These are phyloP conservation scores for Lochmaea capreae DNA, from an alignment of 2,888 invertebrate genomes.

Conservation along the genomic window DNA sequence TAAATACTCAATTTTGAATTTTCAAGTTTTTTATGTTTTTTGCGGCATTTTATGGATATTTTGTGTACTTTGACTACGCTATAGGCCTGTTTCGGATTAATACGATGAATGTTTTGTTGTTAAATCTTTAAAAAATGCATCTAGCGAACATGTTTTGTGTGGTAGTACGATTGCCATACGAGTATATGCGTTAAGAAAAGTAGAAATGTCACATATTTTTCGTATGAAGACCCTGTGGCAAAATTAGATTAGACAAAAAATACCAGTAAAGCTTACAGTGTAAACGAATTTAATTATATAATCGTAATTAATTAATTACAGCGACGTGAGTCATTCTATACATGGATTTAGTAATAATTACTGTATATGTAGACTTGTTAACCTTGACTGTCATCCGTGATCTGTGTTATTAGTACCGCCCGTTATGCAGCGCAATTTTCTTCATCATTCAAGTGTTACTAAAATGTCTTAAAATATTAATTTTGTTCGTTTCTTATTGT, in stretches of 20 bases:
- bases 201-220: too few species aligned
- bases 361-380: conserved; percentile 40
- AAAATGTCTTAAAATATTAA: neutral
- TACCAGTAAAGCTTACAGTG: conserved; percentile 4
- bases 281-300: conserved; percentile 24
- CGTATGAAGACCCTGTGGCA: too few species aligned
- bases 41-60: too few species aligned
- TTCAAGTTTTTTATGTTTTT: too few species aligned
- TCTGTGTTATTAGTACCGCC: conserved; percentile 25
- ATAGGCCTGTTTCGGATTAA: too few species aligned
- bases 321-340: conserved; percentile 35
- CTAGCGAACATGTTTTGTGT: too few species aligned
- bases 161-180: too few species aligned
- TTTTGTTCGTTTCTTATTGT: neutral
- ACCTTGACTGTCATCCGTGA: conserved; percentile 39
- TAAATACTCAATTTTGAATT: too few species aligned
- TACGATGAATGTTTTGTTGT: too few species aligned
- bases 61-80: too few species aligned
- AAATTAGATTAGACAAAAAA: neutral
- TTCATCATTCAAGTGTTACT: neutral
- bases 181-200: too few species aligned
- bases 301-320: conserved; percentile 22
- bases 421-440: neutral
- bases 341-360: conserved; percentile 41
- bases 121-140: too few species aligned